phyloP scores from a whole-genome alignment of 1,140 invertebrate species.

The Cotesia typhae region DNA sequence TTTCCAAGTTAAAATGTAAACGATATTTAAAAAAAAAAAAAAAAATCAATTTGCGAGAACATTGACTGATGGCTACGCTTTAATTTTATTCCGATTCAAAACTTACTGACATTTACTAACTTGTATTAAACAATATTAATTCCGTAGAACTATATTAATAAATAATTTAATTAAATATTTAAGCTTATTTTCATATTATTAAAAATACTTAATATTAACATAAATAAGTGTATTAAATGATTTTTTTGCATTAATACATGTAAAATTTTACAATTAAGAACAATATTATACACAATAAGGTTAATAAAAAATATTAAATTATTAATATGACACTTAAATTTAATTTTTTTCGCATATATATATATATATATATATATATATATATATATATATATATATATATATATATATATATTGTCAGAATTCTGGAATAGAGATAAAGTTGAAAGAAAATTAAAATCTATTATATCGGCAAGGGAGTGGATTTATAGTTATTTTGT shows the following conservation, averaged over 20 bases:
- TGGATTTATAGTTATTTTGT: too few relatives aligned
- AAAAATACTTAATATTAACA: background rate
- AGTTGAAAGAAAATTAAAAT: too few relatives aligned
- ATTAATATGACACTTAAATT: too few relatives aligned
- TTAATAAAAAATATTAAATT: too few relatives aligned
- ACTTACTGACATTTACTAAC: background rate
- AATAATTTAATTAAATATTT: background rate
- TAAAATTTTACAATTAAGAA: too few relatives aligned
- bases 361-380: background rate
- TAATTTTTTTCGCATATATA: too few relatives aligned
- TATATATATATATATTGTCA: background rate
- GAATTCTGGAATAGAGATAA: background rate
- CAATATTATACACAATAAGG: too few relatives aligned
- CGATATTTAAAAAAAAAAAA: background rate
- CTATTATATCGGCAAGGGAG: conserved; percentile 4
- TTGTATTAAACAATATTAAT: conserved; percentile 9
- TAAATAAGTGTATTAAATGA: too few relatives aligned
- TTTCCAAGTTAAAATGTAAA: conserved; percentile 26
- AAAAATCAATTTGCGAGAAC: conserved; percentile 9
- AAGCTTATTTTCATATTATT: background rate
- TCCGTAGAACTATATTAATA: conserved; percentile 3
- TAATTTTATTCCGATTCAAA: conserved; percentile 8
- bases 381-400: background rate
- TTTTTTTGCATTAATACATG: too few relatives aligned
- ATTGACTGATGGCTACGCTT: conserved; percentile 42